Percentiles rank a stretch among this genome's conserved stretches.
Conservation (phyloP, 2,113 vertebrate genomes). For the Ctenodactylus gundi region DNA sequence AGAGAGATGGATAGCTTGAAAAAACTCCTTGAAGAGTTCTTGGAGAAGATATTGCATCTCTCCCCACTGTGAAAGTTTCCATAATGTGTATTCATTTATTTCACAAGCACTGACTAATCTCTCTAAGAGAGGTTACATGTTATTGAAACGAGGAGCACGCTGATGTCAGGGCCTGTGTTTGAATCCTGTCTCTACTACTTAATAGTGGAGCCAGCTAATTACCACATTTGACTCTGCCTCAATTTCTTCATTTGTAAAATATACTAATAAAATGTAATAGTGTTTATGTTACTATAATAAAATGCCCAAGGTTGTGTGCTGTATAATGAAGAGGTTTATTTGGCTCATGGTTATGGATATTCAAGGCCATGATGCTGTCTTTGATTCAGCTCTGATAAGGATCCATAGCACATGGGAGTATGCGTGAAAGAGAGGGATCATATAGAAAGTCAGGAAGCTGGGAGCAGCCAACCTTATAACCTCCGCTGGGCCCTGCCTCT, state of each 20-base stretch:
- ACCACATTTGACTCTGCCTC: background rate
- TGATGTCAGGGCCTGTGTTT: background rate
- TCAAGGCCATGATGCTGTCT: background rate
- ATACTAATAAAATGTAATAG: background rate
- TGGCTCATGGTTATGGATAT: background rate
- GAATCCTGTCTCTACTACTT: background rate
- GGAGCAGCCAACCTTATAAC: background rate
- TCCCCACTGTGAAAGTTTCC: background rate
- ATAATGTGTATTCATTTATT: background rate
- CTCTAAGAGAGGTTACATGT: background rate
- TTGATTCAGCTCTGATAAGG: background rate
- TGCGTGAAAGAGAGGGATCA: background rate
- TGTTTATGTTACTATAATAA: background rate
- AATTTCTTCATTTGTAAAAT: constrained; percentile 2
- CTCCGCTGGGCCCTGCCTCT: background rate
- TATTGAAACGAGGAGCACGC: background rate
- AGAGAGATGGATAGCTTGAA: background rate
- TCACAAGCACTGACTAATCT: background rate
- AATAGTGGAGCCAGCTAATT: background rate
- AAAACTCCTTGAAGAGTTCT: background rate
- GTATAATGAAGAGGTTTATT: background rate
- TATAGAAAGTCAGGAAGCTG: background rate
- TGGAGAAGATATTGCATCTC: background rate
- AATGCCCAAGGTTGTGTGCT: background rate
- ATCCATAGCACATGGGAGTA: background rate